phyloP scores from a whole-genome alignment of 2,888 invertebrate genomes.

The Reticulitermes lucifugus region DNA sequence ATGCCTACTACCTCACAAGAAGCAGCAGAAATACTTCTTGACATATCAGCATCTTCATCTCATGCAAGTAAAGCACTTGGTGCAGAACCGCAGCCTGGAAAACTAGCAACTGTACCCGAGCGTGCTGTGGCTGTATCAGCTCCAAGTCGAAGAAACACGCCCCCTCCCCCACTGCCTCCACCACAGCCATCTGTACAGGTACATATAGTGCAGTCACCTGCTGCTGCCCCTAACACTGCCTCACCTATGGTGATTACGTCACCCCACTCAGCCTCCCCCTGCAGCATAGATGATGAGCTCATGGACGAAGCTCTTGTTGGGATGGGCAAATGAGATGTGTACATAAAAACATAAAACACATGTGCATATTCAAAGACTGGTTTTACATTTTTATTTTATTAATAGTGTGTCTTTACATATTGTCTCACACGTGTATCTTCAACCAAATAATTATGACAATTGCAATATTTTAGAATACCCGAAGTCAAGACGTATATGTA shows the following conservation, averaged over 20 bases:
- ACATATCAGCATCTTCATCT: slow-evolving; percentile 73
- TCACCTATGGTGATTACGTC: slow-evolving; percentile 71
- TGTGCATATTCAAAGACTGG: slow-evolving; percentile 11
- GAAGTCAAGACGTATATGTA: not conserved
- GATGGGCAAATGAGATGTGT: slow-evolving; percentile 71
- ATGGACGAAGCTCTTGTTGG: slow-evolving; percentile 90
- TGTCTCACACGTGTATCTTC: not conserved
- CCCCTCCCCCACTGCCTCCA: slow-evolving; percentile 62
- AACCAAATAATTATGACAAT: not conserved
- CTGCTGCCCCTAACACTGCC: slow-evolving; percentile 66
- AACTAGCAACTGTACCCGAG: slow-evolving; percentile 63
- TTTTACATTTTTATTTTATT: not conserved
- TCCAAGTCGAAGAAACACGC: slow-evolving; percentile 61
- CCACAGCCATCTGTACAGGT: slow-evolving; percentile 75
- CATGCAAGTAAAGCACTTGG: slow-evolving; percentile 65
- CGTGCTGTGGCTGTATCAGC: slow-evolving; percentile 68
- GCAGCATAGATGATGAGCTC: slow-evolving; percentile 89
- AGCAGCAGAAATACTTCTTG: slow-evolving; percentile 74
- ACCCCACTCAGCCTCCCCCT: slow-evolving; percentile 74
- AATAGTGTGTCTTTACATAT: not conserved
- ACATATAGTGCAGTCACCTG: slow-evolving; percentile 82
- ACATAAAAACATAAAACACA: not conserved
- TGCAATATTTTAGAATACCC: not conserved
- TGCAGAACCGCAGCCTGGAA: slow-evolving; percentile 33
- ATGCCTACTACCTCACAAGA: slow-evolving; percentile 68